These are phyloP conservation scores for Lutjanus erythropterus DNA, from an alignment of 2,113 vertebrate genomes.

Conservation along the genomic window DNA sequence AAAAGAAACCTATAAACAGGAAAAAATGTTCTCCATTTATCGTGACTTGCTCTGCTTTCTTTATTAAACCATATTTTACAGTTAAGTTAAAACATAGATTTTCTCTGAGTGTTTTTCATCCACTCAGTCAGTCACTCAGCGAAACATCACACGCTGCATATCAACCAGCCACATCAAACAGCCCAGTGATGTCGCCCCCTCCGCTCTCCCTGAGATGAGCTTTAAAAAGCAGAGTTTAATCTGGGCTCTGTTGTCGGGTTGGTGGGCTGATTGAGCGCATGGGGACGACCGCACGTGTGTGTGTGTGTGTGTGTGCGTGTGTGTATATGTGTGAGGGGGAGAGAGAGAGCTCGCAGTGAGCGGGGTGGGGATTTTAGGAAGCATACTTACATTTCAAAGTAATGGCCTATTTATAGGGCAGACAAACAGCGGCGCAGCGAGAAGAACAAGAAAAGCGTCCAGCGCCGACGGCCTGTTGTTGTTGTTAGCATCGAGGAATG, in stretches of 20 bases:
- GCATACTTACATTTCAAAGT: conserved; percentile 74
- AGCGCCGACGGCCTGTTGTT: conserved; percentile 41
- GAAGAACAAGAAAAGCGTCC: neutral
- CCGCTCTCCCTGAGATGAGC: neutral
- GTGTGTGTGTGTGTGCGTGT: neutral
- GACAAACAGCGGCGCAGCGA: conserved; percentile 23
- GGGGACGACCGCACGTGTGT: neutral
- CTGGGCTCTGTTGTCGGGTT: conserved; percentile 26
- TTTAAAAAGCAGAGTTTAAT: conserved; percentile 49
- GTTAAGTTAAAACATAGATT: neutral
- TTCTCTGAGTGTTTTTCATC: neutral
- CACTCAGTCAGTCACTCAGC: neutral
- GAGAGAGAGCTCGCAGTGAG: neutral
- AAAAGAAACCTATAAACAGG: too few relatives aligned
- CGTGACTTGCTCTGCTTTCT: neutral
- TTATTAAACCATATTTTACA: neutral
- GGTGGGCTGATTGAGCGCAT: conserved; percentile 6
- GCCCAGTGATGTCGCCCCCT: conserved; percentile 7
- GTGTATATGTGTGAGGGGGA: neutral
- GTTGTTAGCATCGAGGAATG: conserved; percentile 64
- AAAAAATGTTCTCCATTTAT: neutral
- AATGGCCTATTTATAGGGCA: conserved; percentile 73
- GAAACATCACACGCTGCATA: conserved; percentile 28
- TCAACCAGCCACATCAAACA: conserved; percentile 49
- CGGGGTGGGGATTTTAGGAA: conserved; percentile 26